Percentiles rank a stretch among this genome's conserved stretches.
These are phyloP conservation scores for Oscarella lobularis DNA, from an alignment of 37 sponge, comb jelly and placozoan genomes.

Conservation along the genomic window DNA sequence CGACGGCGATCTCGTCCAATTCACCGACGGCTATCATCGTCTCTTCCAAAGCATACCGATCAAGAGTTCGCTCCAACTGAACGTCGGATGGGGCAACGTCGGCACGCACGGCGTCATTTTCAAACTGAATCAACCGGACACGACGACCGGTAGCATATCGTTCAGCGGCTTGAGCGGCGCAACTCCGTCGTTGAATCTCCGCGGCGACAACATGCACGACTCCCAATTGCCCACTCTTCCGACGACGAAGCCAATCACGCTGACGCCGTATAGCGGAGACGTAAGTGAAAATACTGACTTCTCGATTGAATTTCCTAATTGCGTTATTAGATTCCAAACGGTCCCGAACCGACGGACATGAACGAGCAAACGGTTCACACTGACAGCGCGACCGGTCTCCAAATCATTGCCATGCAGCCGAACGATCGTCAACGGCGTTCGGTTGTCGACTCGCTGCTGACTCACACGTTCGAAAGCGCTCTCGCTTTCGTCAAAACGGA, in stretches of 20 bases:
- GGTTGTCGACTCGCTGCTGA: no score
- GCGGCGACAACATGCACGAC: neutral
- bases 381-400: no score
- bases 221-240: neutral
- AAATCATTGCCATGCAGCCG: no score
- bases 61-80: neutral
- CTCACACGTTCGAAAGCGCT: no score
- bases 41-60: neutral
- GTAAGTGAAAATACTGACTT: no score
- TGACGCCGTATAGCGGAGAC: neutral
- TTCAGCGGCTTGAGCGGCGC: neutral
- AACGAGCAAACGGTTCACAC: no score
- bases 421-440: no score
- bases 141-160: neutral
- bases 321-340: no score
- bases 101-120: neutral
- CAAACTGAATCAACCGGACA: neutral
- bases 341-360: no score
- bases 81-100: neutral
- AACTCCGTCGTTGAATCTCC: neutral
- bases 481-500: neutral
- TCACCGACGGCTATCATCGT: neutral
- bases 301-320: no score
- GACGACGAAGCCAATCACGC: neutral
- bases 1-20: neutral